Base-by-base conservation (phyloP, 2,888 invertebrate species). In the Cosmia pyralina region DNA sequence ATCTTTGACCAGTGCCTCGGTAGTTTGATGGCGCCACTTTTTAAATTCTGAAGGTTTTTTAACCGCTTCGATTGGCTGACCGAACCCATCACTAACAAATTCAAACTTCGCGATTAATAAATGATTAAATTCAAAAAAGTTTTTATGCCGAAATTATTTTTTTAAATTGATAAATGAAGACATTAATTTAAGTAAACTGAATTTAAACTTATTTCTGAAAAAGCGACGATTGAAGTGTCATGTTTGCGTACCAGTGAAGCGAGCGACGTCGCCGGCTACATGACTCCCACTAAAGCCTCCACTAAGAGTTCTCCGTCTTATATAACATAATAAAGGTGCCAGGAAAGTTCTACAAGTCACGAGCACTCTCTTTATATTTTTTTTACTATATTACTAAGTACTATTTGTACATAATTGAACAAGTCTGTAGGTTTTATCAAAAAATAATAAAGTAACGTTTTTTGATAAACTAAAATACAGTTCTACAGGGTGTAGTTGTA, bases 1-100 rank as follows among this genome's bases (percentile, higher is more conserved):
- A 95, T 93, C 82, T 93, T 94, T 0, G 94, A 94, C 92, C 93
- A 93, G 79, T 94, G 93, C 0, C 93, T 88, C 0, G 95, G 93
- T 13, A 94, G 72, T 72, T 90, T 94, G 0, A 93, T 93, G 2
- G 92, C 92, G 77, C 93, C 92, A 88, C 88, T 92, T 91, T 92
- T 94, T 19, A 94, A 92, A 88, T 88, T 89, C 65, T 92, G 90
- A 44, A 94, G 86, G 81, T 92, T 91, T 74, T 86, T 89, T 73
- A 93, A 88, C 52, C 91, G 89, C 46, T 85, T 91, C 3, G 90
- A 84, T 65, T 88, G 87, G 63, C 84, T 90, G 13, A 91, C 89
- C 17, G 93, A 86, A 85, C 88, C 85, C 93, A 92, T 93, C 52
- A 78, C 81, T 60, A 69, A 62, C 41, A 44, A 62, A 75, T 65